phyloP scores from a whole-genome alignment of 2,113 vertebrate genomes.

The Pristiophorus japonicus region DNA sequence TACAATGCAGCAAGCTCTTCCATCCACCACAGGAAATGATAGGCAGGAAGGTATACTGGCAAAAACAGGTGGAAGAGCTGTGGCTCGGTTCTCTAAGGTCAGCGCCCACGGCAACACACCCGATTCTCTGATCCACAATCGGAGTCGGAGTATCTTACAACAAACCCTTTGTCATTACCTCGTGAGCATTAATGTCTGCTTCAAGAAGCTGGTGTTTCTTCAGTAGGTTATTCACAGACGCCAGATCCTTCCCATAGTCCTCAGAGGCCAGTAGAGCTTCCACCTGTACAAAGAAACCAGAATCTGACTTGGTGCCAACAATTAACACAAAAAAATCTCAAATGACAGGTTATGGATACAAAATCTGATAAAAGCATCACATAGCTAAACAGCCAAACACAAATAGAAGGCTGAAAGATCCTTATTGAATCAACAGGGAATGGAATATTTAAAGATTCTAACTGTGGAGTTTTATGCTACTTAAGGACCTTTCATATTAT shows the following conservation, averaged over 20 bases:
- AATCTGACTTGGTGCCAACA: neutral
- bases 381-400: neutral
- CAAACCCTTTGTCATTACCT: conserved; percentile 59
- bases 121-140: neutral
- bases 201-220: conserved; percentile 96
- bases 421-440: no score
- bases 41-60: neutral
- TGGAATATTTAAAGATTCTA: neutral
- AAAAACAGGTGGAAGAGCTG: neutral
- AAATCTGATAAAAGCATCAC: neutral
- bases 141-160: neutral
- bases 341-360: neutral
- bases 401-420: neutral
- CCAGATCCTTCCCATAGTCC: conserved; percentile 95
- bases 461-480: neutral
- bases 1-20: neutral
- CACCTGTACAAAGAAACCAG: conserved; percentile 59
- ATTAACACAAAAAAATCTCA: neutral
- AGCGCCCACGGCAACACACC: neutral
- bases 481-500: neutral
- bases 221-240: conserved; percentile 93
- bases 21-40: neutral
- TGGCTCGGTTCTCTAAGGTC: neutral
- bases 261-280: conserved; percentile 95
- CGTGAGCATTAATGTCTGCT: conserved; percentile 94